Evolutionary conservation across 2,113 vertebrate species (phyloP).

Genomic region (Hystrix brachyura): DNA sequence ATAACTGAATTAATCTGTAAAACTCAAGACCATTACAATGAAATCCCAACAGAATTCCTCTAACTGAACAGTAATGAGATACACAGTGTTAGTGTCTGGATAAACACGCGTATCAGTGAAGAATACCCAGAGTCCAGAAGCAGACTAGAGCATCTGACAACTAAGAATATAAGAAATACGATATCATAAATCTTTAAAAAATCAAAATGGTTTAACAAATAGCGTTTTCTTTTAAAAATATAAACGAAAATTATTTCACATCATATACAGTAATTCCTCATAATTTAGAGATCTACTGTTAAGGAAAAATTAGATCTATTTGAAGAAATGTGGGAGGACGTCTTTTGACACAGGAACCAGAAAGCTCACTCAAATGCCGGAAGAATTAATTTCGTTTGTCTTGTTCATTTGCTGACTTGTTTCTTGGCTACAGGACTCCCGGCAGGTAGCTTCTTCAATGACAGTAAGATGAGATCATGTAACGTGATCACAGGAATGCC

Average conservation of each 20-base stretch:
- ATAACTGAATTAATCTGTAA: conserved; percentile 5
- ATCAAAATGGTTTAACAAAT: conserved; percentile 7
- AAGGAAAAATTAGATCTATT: neutral
- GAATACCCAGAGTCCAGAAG: neutral
- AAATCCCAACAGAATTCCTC: conserved; percentile 41
- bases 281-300: neutral
- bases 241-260: neutral
- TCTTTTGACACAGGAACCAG: neutral
- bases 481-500: neutral
- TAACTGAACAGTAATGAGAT: neutral
- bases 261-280: neutral
- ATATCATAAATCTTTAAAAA: neutral
- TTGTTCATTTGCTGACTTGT: neutral
- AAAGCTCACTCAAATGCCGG: neutral
- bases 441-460: neutral
- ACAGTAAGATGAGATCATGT: neutral
- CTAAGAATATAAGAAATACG: neutral
- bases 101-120: neutral
- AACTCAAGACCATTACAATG: neutral
- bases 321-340: neutral
- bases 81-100: neutral
- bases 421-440: neutral
- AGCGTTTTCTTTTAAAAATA: neutral
- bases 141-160: neutral
- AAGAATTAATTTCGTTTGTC: neutral